These are phyloP conservation scores for Dendrocincla fuliginosa DNA, from an alignment of 2,797 vertebrate species.

Conservation along the genomic window DNA sequence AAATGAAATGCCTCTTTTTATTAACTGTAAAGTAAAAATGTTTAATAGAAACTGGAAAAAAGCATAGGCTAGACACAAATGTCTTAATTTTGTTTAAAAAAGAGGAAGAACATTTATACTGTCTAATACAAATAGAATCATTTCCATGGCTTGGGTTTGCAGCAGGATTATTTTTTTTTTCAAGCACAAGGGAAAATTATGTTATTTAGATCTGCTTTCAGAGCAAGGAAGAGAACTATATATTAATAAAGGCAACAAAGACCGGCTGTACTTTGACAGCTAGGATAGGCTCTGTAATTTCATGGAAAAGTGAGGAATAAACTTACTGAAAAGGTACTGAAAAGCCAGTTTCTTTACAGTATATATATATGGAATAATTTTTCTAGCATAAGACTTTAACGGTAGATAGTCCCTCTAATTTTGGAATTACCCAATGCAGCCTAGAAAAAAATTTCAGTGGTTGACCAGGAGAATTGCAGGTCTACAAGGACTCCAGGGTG, in stretches of 20 bases:
- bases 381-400: background rate
- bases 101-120: background rate
- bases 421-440: background rate
- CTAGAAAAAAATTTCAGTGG: background rate
- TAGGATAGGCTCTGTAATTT: background rate
- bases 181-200: background rate
- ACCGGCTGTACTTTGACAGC: background rate
- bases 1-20: conserved; percentile 37
- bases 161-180: background rate
- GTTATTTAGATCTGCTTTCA: background rate
- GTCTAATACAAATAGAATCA: background rate
- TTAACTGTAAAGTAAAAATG: conserved; percentile 18
- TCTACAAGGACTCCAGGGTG: background rate
- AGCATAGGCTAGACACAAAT: background rate
- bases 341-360: background rate
- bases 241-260: background rate
- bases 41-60: background rate
- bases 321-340: background rate
- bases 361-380: background rate
- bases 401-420: background rate
- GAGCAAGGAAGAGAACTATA: background rate
- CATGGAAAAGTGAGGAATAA: background rate
- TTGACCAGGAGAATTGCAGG: background rate
- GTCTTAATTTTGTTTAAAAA: conserved; percentile 7
- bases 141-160: background rate